These are phyloP conservation scores for Drosophila setosimentum DNA, from an alignment of 2,888 invertebrate genomes.

Conservation along the genomic window DNA sequence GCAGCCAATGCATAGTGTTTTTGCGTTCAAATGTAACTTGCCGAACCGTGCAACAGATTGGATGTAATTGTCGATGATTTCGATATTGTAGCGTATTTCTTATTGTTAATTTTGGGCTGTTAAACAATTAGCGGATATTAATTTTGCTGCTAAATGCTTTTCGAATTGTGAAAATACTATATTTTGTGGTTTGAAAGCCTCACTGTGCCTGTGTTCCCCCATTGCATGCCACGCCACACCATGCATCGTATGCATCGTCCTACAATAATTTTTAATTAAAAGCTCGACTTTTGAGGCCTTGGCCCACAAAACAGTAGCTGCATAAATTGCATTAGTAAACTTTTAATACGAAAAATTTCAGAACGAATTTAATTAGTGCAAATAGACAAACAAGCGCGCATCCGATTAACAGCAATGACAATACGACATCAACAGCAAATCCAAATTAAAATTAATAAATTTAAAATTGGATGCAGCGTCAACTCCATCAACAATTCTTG, in stretches of 20 bases:
- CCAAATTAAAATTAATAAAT: slow-evolving; percentile 15
- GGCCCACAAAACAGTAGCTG: slow-evolving; percentile 51
- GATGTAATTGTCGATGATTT: background rate
- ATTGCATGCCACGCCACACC: slow-evolving; percentile 1
- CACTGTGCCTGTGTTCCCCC: slow-evolving; percentile 2
- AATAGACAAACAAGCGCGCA: slow-evolving; percentile 42
- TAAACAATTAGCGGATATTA: background rate
- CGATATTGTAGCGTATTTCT: background rate
- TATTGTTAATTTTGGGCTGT: background rate
- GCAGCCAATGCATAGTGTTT: background rate
- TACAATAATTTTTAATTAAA: slow-evolving; percentile 66
- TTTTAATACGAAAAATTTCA: slow-evolving; percentile 69
- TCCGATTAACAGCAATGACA: slow-evolving; percentile 12
- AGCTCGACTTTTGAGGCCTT: slow-evolving; percentile 68
- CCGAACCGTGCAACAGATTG: background rate
- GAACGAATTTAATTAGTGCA: slow-evolving; percentile 67
- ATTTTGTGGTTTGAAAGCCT: background rate
- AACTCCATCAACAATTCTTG: slow-evolving; percentile 11
- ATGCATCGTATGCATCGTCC: slow-evolving; percentile 8
- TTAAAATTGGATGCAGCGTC: slow-evolving; percentile 5
- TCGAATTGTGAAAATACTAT: background rate
- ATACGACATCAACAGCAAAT: background rate
- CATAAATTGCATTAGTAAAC: slow-evolving; percentile 71
- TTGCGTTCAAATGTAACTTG: background rate
- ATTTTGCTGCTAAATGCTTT: background rate